phyloP scores from a whole-genome alignment of 2,113 vertebrate genomes.

The Albula goreensis region DNA sequence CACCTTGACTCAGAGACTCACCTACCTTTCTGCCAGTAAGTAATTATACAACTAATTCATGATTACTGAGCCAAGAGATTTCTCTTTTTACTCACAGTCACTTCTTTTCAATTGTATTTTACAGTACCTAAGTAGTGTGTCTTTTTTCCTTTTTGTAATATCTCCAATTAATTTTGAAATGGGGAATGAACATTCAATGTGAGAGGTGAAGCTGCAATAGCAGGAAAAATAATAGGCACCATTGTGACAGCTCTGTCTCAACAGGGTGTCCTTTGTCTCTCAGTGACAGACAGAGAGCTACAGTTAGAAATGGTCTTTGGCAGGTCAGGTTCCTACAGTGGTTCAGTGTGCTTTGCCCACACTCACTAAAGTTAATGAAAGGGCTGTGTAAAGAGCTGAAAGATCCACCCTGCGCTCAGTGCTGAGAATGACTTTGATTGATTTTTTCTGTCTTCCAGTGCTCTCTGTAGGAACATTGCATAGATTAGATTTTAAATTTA shows the following conservation, averaged over 20 bases:
- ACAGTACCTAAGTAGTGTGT: neutral
- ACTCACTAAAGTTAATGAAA: neutral
- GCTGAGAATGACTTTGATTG: neutral
- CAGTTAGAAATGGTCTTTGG: neutral
- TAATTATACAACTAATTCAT: slow-evolving; percentile 66
- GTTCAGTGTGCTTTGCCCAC: neutral
- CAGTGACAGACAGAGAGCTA: neutral
- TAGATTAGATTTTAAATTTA: too few species aligned
- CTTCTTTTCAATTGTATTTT: slow-evolving; percentile 29
- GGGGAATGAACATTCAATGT: neutral
- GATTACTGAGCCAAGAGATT: neutral
- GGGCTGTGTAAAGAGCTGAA: too few species aligned
- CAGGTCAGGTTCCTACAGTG: neutral
- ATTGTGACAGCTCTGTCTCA: neutral
- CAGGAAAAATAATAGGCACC: neutral
- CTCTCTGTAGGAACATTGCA: too few species aligned
- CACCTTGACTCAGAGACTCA: slow-evolving; percentile 94
- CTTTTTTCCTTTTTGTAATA: neutral
- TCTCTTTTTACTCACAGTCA: slow-evolving; percentile 38
- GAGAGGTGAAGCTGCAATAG: neutral
- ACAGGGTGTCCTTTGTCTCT: neutral
- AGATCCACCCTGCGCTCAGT: neutral
- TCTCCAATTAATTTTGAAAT: neutral
- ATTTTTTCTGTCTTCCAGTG: too few species aligned
- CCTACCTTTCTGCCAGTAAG: slow-evolving; percentile 95